Percentiles rank a stretch among this genome's conserved stretches.
Evolutionary conservation across 2,113 vertebrate species (phyloP).

Genomic region (Corythornis madagascariensis): DNA sequence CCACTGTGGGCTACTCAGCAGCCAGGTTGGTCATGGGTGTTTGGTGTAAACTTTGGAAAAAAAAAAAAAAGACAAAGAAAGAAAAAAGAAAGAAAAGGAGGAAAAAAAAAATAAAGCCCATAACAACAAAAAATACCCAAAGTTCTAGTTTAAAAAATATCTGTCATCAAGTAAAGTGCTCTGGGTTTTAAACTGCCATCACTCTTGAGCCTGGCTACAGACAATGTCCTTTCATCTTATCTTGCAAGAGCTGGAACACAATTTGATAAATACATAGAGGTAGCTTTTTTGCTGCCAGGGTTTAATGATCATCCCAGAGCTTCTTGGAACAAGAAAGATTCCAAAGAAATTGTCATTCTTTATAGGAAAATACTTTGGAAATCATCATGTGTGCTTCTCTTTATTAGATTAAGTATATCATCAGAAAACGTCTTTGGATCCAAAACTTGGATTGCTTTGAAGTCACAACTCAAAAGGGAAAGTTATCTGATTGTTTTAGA

Average conservation of each 20-base stretch:
- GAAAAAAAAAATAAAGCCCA: fast-evolving
- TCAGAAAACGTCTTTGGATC: not conserved
- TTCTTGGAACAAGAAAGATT: not conserved
- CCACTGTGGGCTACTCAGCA: fast-evolving
- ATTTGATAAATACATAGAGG: not conserved
- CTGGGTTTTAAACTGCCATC: not conserved
- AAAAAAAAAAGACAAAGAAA: no score
- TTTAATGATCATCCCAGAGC: not conserved
- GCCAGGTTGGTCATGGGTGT: fast-evolving
- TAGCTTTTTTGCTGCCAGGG: not conserved
- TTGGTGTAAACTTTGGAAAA: not conserved
- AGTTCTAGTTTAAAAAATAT: not conserved
- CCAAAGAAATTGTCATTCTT: not conserved
- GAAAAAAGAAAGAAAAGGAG: no score
- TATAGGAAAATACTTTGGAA: slow-evolving; percentile 1
- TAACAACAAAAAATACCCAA: not conserved
- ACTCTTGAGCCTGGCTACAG: not conserved
- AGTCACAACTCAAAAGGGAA: slow-evolving; percentile 27
- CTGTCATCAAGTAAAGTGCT: not conserved
- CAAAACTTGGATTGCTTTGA: slow-evolving; percentile 30
- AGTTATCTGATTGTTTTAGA: slow-evolving; percentile 13
- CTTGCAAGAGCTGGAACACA: not conserved
- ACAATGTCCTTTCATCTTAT: not conserved
- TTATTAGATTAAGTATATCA: slow-evolving; percentile 32
- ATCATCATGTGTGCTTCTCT: not conserved